Base-by-base conservation (phyloP, 2,888 invertebrate genomes). In the Agrypnus murinus region DNA sequence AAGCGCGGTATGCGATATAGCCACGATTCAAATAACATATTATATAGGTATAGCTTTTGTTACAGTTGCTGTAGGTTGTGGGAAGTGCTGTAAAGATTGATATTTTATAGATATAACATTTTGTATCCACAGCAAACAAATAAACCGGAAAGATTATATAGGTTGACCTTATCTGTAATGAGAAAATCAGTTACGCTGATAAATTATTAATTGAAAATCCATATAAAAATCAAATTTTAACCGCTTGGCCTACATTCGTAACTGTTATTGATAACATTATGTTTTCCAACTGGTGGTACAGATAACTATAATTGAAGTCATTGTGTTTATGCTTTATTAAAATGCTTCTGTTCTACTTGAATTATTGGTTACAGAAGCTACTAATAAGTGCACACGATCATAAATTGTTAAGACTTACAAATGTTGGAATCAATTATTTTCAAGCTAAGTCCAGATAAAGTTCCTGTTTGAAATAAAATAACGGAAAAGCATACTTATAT, bases 131-230 rank as follows among this genome's bases (percentile, higher is more conserved):
- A 66, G 40, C 48, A 48, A 59, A 59, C 58, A 65, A 46, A 57
- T 40, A 64, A 65, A 50, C 31, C 46, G 19, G 50, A 25, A 58
- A 65, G 53, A 60, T 40, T 17, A 60, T 40, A 40, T 64, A 40
- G 57, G 32, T 59, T 45, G 55, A 46, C 40, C 62, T 71, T 74
- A 74, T 74, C 73, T 73, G 32, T 69, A 73, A 73, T 72, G 65
- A 65, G 50, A 59, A 69, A 75, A 71, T 73, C 67, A 48, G 71
- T 60, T 19, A 36, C 71, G 53, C 62, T 59, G 69, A 73, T 74
- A 74, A 73, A 34, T 12, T 25, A 38, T 55, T 64, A 66, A 69
- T 57, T 57, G 65, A 36, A 59, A 65, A 48, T 50, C 40, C 31
- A 48, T 66, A 31, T 31, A 66, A 66, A 66, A 59, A 59, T 59